Evolutionary conservation across 2,113 vertebrate genomes (phyloP), one percentile per base, ranked within the genome.

Genomic region (Lonchura striata): DNA sequence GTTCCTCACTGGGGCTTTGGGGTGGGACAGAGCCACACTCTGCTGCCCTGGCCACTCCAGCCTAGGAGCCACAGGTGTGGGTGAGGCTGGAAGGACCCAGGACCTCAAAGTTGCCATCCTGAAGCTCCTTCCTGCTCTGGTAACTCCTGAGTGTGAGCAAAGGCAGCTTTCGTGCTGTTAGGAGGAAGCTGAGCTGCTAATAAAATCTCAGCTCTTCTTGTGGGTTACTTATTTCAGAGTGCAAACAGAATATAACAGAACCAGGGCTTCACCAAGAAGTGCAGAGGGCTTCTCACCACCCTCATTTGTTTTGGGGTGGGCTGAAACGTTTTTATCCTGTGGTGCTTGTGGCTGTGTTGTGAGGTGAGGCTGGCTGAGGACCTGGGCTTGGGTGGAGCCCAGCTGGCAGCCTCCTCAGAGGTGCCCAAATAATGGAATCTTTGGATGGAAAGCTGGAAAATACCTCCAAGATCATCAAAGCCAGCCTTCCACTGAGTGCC

Each of bases 291-390:
- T 2, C n/a, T 8, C 33, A 22, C 20, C 30, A 25, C 15, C 31
- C 25, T 33, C 5, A 0, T 1, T 6, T 11, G 4, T 6, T 25
- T 54, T 41, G 49, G 47, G 46, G 20, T 33, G 47, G 28, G n/a
- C 39, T 21, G 30, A 9, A 59, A 23, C 0, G 0, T 13, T 41
- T 75, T n/a, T 59, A 52, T n/a, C 22, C 47, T 1, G 1, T 16
- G 47, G 31, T 82, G 57, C 28, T 35, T 47, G 53, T 41, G 75
- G 56, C 1, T 3, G 2, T 7, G 19, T 53, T 37, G 23, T 6
- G 25, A 24, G 7, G 1, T 3, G 46, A 17, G 50, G 28, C 74
- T 53, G 46, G 37, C 12, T 3, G 22, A 50, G 53, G 39, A 23
- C 15, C 8, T 14, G 18, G 47, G 42, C 13, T 4, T 21, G 69